These are phyloP conservation scores for Sinohyriopsis cumingii DNA, from an alignment of 2,888 invertebrate species.

Conservation along the genomic window DNA sequence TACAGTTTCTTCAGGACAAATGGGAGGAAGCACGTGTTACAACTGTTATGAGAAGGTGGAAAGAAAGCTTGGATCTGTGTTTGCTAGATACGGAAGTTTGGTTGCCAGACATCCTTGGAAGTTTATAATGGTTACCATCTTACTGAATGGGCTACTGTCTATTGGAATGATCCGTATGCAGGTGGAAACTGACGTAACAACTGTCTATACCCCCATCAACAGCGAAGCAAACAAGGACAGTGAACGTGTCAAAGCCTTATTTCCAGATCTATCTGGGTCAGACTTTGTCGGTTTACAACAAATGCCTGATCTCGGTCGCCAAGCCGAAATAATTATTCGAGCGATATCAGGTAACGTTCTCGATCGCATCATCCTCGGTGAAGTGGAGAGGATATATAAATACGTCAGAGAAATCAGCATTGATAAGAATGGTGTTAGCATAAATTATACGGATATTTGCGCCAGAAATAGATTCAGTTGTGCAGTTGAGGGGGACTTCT, in stretches of 20 bases:
- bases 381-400: constrained; percentile 1
- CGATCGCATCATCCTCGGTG: constrained; percentile 3
- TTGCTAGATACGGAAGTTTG: no score
- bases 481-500: no score
- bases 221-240: constrained; percentile 43
- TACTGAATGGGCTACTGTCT: constrained; percentile 20
- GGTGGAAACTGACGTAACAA: constrained; percentile 38
- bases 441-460: constrained; percentile 6
- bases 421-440: background rate
- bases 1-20: no score
- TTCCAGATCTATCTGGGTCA: constrained; percentile 22
- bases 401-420: background rate
- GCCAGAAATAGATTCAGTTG: constrained; percentile 5
- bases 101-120: no score
- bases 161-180: constrained; percentile 36
- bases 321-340: constrained; percentile 22
- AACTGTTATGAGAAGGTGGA: no score
- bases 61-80: no score
- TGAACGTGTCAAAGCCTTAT: constrained; percentile 14
- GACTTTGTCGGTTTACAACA: no score
- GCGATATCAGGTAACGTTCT: constrained; percentile 8
- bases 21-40: no score
- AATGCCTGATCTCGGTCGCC: constrained; percentile 8
- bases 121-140: no score
- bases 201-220: constrained; percentile 45